Base-by-base conservation (phyloP, 1,140 invertebrate species). In the Drosophila pallidifrons region DNA sequence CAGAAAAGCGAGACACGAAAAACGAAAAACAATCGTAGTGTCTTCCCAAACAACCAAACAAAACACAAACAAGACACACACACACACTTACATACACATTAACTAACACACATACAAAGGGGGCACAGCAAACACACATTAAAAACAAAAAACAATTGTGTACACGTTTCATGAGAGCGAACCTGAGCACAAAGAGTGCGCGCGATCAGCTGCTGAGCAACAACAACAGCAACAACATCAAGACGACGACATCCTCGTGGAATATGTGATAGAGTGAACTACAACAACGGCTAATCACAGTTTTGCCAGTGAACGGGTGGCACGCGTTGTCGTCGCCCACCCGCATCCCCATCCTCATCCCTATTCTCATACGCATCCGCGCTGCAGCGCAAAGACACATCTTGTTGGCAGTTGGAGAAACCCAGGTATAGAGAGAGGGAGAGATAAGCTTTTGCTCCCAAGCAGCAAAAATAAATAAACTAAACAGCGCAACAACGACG, bases 1-100 rank as follows among this genome's bases (percentile, higher is more conserved):
- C 78, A 65, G 64, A 77, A 81, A 81, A 85, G 74, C 76, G 70
- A 86, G 86, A 86, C 70, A 82, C 82, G 49, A 75, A 71, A 71
- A 64, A 57, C 47, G 43, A 82, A 82, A 85, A 85, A 85, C 82
- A 85, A 85, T 85, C 82, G 65, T 55, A 46, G 49, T 79, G 60
- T 61, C 73, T 66, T 75, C 51, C 66, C 60, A 71, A 80, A 80
- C 64, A 45, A 63, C 57, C 71, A 60, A 79, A 60, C 70, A 47
- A 75, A 83, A 74, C 51, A 69, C 20, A 59, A 79, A 66, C 49
- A 45, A 63, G 46, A 47, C n/a, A 25, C 65, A 16, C 55, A 16
- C 55, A 28, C 15, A 51, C 25, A 71, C 6, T 25, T 4, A 51
- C 6, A 16, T 7, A 64, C 32, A 66, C 20, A 52, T 28, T 10